Evolutionary conservation across 2,888 invertebrate genomes (phyloP).

Genomic region (Laspeyria flexula): DNA sequence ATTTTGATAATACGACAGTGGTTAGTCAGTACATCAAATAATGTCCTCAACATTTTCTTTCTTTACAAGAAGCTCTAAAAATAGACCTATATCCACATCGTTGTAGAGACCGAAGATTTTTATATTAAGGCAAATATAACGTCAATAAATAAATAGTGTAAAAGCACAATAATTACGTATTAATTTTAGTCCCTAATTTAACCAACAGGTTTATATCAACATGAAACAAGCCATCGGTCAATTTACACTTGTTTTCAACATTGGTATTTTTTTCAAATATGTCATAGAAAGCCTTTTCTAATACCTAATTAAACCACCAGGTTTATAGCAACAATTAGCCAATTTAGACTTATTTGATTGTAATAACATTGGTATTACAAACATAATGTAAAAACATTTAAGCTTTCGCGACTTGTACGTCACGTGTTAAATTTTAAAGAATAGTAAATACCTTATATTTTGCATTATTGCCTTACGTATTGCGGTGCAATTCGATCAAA

Average conservation of each 20-base stretch:
- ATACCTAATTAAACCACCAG: too few species aligned
- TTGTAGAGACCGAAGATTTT: conserved; percentile 54
- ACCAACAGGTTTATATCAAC: conserved; percentile 3
- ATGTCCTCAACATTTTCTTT: conserved; percentile 49
- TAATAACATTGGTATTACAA: too few species aligned
- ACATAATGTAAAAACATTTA: too few species aligned
- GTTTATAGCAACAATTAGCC: too few species aligned
- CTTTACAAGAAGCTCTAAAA: conserved; percentile 60
- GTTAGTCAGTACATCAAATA: conserved; percentile 49
- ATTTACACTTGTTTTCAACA: background rate
- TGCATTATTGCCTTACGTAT: too few species aligned
- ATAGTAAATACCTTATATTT: too few species aligned
- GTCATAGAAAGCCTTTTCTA: too few species aligned
- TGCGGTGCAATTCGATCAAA: too few species aligned
- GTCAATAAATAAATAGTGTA: conserved; percentile 78
- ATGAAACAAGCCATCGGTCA: background rate
- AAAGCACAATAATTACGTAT: conserved; percentile 68
- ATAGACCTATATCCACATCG: conserved; percentile 35
- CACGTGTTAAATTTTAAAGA: too few species aligned
- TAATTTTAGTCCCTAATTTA: conserved; percentile 27
- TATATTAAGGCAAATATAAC: conserved; percentile 71
- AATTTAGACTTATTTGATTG: too few species aligned
- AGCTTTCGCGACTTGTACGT: too few species aligned
- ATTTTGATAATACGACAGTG: conserved; percentile 52
- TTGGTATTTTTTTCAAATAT: too few species aligned